Base-by-base conservation (phyloP, 2,888 invertebrate species). In the Taenaris catops region DNA sequence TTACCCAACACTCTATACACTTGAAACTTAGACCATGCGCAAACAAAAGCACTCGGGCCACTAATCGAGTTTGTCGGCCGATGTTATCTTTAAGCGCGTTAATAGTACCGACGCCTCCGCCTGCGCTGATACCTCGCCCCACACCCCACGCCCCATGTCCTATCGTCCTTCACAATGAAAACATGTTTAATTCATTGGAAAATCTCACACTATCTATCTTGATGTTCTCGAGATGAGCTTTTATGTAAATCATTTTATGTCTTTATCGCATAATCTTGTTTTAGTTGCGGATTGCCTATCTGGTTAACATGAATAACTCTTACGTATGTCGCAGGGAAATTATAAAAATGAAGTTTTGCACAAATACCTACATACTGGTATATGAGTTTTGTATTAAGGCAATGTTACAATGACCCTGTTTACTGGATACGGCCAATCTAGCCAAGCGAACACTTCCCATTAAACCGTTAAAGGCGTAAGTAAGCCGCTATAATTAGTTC, bases 21-120 rank as follows among this genome's bases (percentile, higher is more conserved):
- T 46, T 32, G 3, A 57, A 2, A 26, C 57, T 63, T 51, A 47
- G 6, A 25, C 52, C 66, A 44, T 23, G 26, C 33, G 8, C 42
- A 35, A 44, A 48, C 58, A 59, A 54, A 63, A 61, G 63, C 74
- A 74, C 71, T 78, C 67, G 57, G 63, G 71, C 75, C 74, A 62
- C 80, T 84, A 84, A 84, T 81, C 83, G 83, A 83, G 84, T 84
- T 81, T 80, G 83, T 80, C 83, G 84, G 84, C 49, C 73, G 84
- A 84, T 84, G 69, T 51, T 84, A 84, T 84, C 84, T 83, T 69
- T 60, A 75, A 84, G 61, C 57, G 63, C 75, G 76, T 79, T 84
- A 83, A 83, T 84, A 81, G 78, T 72, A 67, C 72, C 62, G 52
- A 63, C 75, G 71, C 75, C 71, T 66, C 64, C 53, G 54, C 56